Base-by-base conservation (phyloP, 1,140 invertebrate genomes). In the Dreissena polymorpha region DNA sequence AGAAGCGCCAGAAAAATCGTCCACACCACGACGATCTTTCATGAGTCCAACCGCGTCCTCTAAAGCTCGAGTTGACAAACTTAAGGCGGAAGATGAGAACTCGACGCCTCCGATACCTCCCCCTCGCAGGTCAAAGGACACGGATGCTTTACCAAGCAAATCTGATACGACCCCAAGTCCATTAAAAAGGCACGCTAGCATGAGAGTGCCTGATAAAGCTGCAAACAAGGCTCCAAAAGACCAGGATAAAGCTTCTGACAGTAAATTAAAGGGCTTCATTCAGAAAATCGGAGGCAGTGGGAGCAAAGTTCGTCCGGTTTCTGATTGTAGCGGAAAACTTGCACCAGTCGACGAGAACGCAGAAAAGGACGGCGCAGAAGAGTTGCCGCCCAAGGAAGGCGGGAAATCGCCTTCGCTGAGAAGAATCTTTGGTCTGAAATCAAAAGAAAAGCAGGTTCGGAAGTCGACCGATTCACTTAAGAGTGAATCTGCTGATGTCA, bases 31-130 rank as follows among this genome's bases (percentile, higher is more conserved):
- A 50, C 51, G 85, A 63, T 85, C 86, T n/a, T 90, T 89, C 64
- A 87, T 90, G 89, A 84, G 87, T 49, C 87, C 88, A 16, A 91
- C 90, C 27, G 88, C 89, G 21, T 86, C 90, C n/a, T 89, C 89
- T 13, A 86, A 85, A 72, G 88, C 90, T 0, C 83, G 81, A 79
- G 57, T 83, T 49, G 77, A 84, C 25, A 83, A 71, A 74, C 14
- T 83, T 53, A 75, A 83, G 50, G 72, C 63, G 23, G 85, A 86
- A 51, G 85, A 78, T 16, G 68, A 67, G 29, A 39, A 39, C 8
- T 79, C 67, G 10, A 64, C 85, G 6, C 86, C 86, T 14, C 72
- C 85, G 57, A 86, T 84, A 23, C 77, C 85, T 18, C 83, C 87
- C 13, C 85, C 87, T 55, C 81, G 83, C 5, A 57, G 85, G 65